phyloP scores from a whole-genome alignment of 2,888 invertebrate genomes.

The Pyrrhosoma nymphula region DNA sequence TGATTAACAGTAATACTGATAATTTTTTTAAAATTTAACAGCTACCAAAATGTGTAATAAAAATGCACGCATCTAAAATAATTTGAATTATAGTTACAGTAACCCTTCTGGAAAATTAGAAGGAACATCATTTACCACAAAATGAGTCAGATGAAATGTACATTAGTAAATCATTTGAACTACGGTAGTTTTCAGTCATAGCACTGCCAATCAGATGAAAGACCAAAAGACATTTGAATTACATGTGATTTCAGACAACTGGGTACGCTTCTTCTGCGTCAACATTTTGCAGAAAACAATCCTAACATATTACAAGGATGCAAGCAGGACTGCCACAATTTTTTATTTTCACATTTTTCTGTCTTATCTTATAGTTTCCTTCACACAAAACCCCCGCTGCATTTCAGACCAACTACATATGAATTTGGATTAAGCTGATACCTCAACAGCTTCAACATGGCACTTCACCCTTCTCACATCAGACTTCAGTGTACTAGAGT shows the following conservation, averaged over 20 bases:
- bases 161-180: neutral
- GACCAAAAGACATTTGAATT: neutral
- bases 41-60: neutral
- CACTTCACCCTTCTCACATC: neutral
- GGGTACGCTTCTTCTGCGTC: neutral
- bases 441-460: neutral
- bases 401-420: too few relatives aligned
- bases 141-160: neutral
- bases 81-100: neutral
- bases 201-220: neutral
- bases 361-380: too few relatives aligned
- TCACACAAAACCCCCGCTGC: too few relatives aligned
- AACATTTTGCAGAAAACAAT: neutral
- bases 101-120: neutral
- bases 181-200: too few relatives aligned
- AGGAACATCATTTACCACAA: neutral
- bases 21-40: neutral
- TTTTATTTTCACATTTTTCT: neutral
- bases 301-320: neutral
- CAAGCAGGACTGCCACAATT: neutral
- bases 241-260: neutral
- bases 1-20: neutral
- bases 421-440: too few relatives aligned
- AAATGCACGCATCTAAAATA: neutral
- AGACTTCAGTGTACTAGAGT: neutral